A percentile compares a stretch with the other conserved stretches of the same genome.
Evolutionary conservation across 2,797 vertebrate genomes (phyloP).

Genomic region (Gila robusta): DNA sequence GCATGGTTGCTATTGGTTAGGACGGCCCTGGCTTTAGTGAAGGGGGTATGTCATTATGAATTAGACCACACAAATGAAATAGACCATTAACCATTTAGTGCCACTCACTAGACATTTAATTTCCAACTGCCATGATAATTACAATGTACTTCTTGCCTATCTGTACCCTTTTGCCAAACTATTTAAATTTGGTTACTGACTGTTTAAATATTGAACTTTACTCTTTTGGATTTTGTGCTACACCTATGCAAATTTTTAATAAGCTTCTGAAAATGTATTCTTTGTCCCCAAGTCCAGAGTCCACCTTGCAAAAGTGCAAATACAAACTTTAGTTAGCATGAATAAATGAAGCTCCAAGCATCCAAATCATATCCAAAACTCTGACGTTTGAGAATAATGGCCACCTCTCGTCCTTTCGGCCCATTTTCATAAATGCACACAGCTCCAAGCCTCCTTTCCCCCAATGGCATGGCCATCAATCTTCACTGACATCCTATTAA

Average conservation of each 20-base stretch:
- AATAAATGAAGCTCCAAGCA: not conserved
- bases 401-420: conserved; percentile 47
- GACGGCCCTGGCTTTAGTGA: too few species aligned
- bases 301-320: not conserved
- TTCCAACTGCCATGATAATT: not conserved
- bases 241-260: not conserved
- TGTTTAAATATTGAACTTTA: not conserved
- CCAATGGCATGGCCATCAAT: conserved; percentile 62
- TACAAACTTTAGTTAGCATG: not conserved
- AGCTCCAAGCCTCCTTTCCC: conserved; percentile 50
- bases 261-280: not conserved
- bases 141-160: not conserved
- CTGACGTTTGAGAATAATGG: conserved; percentile 42
- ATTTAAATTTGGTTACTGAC: not conserved
- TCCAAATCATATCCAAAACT: not conserved
- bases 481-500: conserved; percentile 70
- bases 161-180: not conserved
- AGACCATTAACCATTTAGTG: too few species aligned
- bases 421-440: conserved; percentile 64
- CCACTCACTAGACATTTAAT: too few species aligned
- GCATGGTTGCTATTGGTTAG: too few species aligned
- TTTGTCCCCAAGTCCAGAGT: not conserved
- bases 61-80: too few species aligned
- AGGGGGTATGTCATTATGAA: too few species aligned
- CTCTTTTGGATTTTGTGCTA: not conserved